Evolutionary conservation across 2,888 invertebrate genomes (phyloP), one percentile per base, ranked within the genome.

Genomic region (Orthosia cruda): DNA sequence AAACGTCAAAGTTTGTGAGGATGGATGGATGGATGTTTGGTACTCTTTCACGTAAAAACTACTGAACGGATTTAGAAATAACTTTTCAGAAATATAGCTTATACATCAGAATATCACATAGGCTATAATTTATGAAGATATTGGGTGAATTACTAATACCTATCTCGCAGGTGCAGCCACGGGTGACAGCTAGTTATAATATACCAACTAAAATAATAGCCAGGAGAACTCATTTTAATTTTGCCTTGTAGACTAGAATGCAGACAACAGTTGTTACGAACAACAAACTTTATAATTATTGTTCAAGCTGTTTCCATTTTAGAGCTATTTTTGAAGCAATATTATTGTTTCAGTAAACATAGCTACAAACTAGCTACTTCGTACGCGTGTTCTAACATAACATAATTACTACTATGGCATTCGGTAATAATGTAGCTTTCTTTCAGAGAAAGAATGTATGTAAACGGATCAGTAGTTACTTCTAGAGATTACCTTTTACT

Each of bases 181-280:
- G 40, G 40, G 9, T 9, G 9, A 9, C 9, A 40, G 9, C 40
- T 40, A 40, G 40, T 40, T 45, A 45, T 55, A 7, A 26, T 13
- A 40, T 20, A 23, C 18, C 18, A 67, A 40, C 40, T 62, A 13
- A 75, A 45, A 61, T 20, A 61, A 50, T 50, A n/a, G 13, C 23
- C 3, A 26, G 12, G 26, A 20, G 18, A 57, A 13, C 16, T 12
- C 9, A 16, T n/a, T 20, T 13, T 47, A 45, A 47, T 16, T 75
- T 47, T 47, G 18, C 47, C 47, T 55, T 55, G 54, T 49, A 55
- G 26, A 52, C 61, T 74, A 62, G 4, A 63, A 54, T n/a, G 7
- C 3, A 26, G 2, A 54, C 26, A 18, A 62, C 15, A 23, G 7
- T 9, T 32, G 9, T 58, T 40, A 18, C 2, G 16, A 23, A 7